phyloP scores from a whole-genome alignment of 2,797 vertebrate species.

The Hephaestus fuliginosus region DNA sequence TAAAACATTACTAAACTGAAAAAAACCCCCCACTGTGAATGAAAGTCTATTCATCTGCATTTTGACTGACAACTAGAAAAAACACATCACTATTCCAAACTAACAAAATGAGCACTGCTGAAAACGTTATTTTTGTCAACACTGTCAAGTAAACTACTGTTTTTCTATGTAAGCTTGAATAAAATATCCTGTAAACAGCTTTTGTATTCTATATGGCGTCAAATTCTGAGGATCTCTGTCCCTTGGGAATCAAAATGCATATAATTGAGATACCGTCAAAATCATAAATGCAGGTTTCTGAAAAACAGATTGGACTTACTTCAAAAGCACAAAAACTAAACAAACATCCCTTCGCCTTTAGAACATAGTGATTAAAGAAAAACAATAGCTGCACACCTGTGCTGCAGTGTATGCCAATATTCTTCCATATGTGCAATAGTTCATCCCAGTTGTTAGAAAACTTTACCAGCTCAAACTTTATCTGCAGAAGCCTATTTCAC shows the following conservation, averaged over 20 bases:
- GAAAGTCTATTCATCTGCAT: neutral
- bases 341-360: slow-evolving; percentile 3
- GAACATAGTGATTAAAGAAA: slow-evolving; percentile 32
- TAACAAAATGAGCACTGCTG: neutral
- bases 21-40: neutral
- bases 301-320: slow-evolving; percentile 36
- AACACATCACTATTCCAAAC: neutral
- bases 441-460: slow-evolving; percentile 8
- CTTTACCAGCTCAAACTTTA: slow-evolving; percentile 25
- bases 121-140: slow-evolving; percentile 14
- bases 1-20: neutral
- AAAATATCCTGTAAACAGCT: slow-evolving; percentile 25
- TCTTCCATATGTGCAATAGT: slow-evolving; percentile 1
- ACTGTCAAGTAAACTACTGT: neutral
- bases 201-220: slow-evolving; percentile 20
- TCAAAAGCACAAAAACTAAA: slow-evolving; percentile 34
- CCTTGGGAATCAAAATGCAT: slow-evolving; percentile 36
- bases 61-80: slow-evolving; percentile 16
- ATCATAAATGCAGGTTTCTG: slow-evolving; percentile 30
- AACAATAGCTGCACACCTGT: slow-evolving; percentile 44
- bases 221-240: neutral
- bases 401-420: neutral
- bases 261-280: slow-evolving; percentile 35
- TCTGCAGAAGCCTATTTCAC: neutral
- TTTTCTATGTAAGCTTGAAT: neutral